Percentiles rank a stretch among this genome's conserved stretches.
phyloP scores from a whole-genome alignment of 2,797 vertebrate species.

The Myoxocephalus aenaeus region DNA sequence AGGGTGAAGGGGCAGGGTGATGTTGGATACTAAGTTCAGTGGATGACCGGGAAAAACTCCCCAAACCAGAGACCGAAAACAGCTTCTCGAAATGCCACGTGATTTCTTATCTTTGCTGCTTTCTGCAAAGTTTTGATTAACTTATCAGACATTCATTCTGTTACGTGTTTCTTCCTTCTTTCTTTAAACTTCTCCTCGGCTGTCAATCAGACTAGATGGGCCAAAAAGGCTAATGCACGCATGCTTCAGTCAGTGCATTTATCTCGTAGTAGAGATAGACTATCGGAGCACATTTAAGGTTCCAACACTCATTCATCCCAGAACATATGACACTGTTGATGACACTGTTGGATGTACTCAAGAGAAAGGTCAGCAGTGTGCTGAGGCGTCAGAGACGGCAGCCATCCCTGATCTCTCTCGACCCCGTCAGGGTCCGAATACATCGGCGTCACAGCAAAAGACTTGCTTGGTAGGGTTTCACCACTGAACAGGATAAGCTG shows the following conservation, averaged over 20 bases:
- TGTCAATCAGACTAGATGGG: neutral
- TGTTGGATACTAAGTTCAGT: conserved; percentile 28
- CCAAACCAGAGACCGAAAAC: conserved; percentile 42
- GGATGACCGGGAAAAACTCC: conserved; percentile 15
- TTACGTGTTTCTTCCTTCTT: neutral
- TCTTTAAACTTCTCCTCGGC: neutral
- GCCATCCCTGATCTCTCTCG: conserved; percentile 39
- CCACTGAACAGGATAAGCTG: conserved; percentile 51
- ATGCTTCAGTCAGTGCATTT: neutral
- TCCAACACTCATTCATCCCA: conserved; percentile 8
- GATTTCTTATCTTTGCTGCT: conserved; percentile 31
- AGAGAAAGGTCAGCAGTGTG: conserved; percentile 43
- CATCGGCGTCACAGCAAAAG: conserved; percentile 50
- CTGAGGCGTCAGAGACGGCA: conserved; percentile 40
- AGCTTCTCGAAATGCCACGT: conserved; percentile 5
- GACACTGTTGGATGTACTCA: conserved; percentile 42
- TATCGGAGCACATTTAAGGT: conserved; percentile 14
- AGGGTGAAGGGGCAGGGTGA: conserved; percentile 33
- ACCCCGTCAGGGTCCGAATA: conserved; percentile 37
- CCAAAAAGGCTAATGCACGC: conserved; percentile 3
- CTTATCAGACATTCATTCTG: conserved; percentile 3
- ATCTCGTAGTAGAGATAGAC: neutral
- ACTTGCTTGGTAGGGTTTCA: conserved; percentile 69
- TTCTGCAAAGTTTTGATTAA: conserved; percentile 30
- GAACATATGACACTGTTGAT: conserved; percentile 31